Conservation (phyloP, 2,888 invertebrate genomes). For the Leucophenga maculata region DNA sequence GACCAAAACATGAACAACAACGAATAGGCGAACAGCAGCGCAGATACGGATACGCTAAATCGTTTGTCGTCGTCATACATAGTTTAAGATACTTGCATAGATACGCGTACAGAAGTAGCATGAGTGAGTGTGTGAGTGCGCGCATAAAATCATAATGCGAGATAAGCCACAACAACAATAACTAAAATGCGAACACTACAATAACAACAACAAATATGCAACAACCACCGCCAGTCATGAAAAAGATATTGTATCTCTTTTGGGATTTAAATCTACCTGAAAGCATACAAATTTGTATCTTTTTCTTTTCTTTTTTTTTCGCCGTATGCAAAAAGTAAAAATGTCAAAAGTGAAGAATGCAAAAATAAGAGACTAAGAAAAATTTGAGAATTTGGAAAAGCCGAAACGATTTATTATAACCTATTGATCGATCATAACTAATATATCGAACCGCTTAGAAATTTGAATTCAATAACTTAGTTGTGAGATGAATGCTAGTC, state of each 20-base stretch:
- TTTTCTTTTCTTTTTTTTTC: too few relatives aligned
- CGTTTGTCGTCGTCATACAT: too few relatives aligned
- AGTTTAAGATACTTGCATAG: too few relatives aligned
- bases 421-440: too few relatives aligned
- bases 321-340: conserved; percentile 50
- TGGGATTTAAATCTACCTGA: conserved; percentile 55
- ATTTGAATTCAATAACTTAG: too few relatives aligned
- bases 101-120: not conserved
- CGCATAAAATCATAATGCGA: not conserved
- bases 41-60: not conserved
- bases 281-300: conserved; percentile 65
- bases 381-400: too few relatives aligned
- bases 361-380: conserved; percentile 26
- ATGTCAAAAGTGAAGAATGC: conserved; percentile 63
- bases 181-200: conserved; percentile 44
- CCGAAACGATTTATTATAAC: too few relatives aligned
- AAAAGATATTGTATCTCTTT: conserved; percentile 49
- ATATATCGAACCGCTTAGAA: too few relatives aligned
- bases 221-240: not conserved
- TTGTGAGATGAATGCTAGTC: too few relatives aligned
- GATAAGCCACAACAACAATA: conserved; percentile 38
- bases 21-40: too few relatives aligned
- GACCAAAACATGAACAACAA: too few relatives aligned
- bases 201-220: conserved; percentile 21
- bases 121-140: not conserved